Evolutionary conservation across 2,797 vertebrate species (phyloP).

Genomic region (Lutjanus campechanus): DNA sequence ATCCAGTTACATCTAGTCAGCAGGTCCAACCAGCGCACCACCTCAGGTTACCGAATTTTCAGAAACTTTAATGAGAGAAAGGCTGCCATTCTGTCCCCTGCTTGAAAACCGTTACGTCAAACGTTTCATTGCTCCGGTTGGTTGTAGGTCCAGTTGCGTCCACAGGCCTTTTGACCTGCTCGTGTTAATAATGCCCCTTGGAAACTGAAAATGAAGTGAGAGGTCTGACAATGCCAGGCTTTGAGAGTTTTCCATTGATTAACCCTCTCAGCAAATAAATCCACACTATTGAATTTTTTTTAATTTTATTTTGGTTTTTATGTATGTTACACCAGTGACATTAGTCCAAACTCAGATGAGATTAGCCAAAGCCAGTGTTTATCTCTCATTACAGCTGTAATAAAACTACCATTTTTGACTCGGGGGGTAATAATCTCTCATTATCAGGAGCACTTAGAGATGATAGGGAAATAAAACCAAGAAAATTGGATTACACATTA

Average conservation of each 20-base stretch:
- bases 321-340: constrained; percentile 5
- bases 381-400: constrained; percentile 15
- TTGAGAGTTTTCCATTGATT: neutral
- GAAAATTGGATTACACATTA: constrained; percentile 33
- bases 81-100: too few relatives aligned
- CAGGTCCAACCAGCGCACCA: too few relatives aligned
- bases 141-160: too few relatives aligned
- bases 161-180: too few relatives aligned
- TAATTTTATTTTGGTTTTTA: neutral
- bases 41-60: too few relatives aligned
- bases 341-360: constrained; percentile 21
- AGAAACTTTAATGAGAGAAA: too few relatives aligned
- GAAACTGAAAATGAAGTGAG: too few relatives aligned
- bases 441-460: constrained; percentile 33
- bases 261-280: neutral
- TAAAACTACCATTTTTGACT: constrained; percentile 18
- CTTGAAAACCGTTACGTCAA: too few relatives aligned
- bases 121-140: too few relatives aligned
- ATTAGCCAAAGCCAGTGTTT: constrained; percentile 22
- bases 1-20: too few relatives aligned
- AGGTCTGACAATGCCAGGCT: too few relatives aligned
- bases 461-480: constrained; percentile 23
- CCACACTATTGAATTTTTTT: neutral
- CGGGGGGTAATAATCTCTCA: constrained; percentile 38
- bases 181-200: too few relatives aligned